phyloP scores from a whole-genome alignment of 2,888 invertebrate species.

The Agriopis leucophaearia region DNA sequence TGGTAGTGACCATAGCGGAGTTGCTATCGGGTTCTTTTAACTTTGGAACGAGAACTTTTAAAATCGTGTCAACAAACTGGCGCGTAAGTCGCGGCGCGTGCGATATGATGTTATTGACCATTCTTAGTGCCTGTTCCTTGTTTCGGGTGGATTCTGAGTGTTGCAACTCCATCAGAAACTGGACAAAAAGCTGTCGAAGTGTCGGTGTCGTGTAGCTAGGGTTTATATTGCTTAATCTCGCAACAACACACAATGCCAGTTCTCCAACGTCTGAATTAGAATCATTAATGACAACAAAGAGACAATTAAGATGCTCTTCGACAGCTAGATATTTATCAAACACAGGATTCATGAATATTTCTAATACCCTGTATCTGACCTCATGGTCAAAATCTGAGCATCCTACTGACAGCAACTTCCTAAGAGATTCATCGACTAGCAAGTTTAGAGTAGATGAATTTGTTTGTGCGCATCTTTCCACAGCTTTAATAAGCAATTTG shows the following conservation, averaged over 20 bases:
- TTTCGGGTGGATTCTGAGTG: constrained; percentile 98
- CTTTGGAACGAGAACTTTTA: constrained; percentile 96
- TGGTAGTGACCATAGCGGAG: constrained; percentile 96
- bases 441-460: constrained; percentile 94
- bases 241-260: constrained; percentile 96
- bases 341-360: constrained; percentile 93
- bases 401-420: constrained; percentile 95
- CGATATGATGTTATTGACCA: constrained; percentile 97
- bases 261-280: constrained; percentile 98
- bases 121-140: constrained; percentile 97
- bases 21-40: constrained; percentile 95
- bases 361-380: constrained; percentile 96
- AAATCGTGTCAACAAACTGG: constrained; percentile 97
- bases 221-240: constrained; percentile 96
- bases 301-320: constrained; percentile 96
- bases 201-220: constrained; percentile 99
- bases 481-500: constrained; percentile 93
- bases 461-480: constrained; percentile 88
- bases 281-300: constrained; percentile 98
- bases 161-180: constrained; percentile 96
- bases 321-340: constrained; percentile 98
- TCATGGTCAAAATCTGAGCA: constrained; percentile 98
- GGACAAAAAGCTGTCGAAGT: constrained; percentile 95
- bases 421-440: constrained; percentile 96
- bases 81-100: constrained; percentile 97